These are phyloP conservation scores for Periphyllus acericola DNA, from an alignment of 2,888 invertebrate species.

Conservation along the genomic window DNA sequence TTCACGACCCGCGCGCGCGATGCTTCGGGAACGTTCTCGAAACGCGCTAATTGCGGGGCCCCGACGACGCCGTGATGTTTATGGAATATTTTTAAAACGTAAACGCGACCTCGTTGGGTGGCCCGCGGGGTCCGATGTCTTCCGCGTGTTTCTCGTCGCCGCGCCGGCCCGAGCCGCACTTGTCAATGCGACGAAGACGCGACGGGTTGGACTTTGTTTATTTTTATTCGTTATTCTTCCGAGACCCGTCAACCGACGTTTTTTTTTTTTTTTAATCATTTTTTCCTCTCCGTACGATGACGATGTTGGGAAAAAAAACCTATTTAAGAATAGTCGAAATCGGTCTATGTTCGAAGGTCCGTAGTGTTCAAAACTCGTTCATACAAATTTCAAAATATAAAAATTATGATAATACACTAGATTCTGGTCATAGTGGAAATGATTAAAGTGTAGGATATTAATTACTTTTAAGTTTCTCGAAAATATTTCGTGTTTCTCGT, in stretches of 20 bases:
- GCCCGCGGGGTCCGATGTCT: constrained; percentile 38
- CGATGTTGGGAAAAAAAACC: too few species aligned
- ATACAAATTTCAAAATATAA: too few species aligned
- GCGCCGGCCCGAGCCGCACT: neutral
- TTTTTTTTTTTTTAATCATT: neutral
- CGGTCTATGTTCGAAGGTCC: too few species aligned
- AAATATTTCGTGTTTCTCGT: neutral
- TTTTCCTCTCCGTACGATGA: too few species aligned
- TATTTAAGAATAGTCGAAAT: too few species aligned
- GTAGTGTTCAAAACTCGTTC: too few species aligned
- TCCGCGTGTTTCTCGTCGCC: constrained; percentile 46
- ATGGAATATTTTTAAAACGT: constrained; percentile 43
- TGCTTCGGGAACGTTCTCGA: constrained; percentile 21
- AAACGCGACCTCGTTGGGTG: constrained; percentile 40
- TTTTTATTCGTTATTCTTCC: neutral
- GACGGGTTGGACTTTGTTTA: neutral
- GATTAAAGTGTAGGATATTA: neutral
- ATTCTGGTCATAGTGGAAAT: too few species aligned
- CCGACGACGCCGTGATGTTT: constrained; percentile 45
- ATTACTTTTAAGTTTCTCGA: neutral
- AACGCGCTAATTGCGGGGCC: constrained; percentile 38
- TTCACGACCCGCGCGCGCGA: neutral
- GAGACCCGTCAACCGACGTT: neutral
- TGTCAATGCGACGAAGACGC: constrained; percentile 5
- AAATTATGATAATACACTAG: too few species aligned